phyloP scores from a whole-genome alignment of 2,797 vertebrate species.

The Gouania willdenowi region DNA sequence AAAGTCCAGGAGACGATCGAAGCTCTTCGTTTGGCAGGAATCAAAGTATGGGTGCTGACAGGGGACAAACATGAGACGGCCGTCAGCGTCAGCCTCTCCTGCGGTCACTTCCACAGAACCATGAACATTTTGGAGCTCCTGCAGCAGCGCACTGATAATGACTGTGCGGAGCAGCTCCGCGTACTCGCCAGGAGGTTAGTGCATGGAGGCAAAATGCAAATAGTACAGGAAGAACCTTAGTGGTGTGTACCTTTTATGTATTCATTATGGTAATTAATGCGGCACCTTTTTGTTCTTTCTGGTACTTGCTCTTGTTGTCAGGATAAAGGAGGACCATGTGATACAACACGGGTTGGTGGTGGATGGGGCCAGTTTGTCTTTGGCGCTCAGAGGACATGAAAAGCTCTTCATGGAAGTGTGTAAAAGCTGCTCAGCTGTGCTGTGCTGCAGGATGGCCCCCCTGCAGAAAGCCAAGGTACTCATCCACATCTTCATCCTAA shows the following conservation, averaged over 20 bases:
- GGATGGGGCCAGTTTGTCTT: slow-evolving; percentile 92
- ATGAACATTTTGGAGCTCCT: slow-evolving; percentile 96
- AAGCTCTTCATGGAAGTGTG: slow-evolving; percentile 98
- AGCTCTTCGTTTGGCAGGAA: slow-evolving; percentile 89
- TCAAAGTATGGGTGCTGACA: slow-evolving; percentile 97
- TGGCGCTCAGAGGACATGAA: slow-evolving; percentile 93
- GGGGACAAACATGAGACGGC: slow-evolving; percentile 97
- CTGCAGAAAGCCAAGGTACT: slow-evolving; percentile 96
- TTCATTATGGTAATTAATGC: neutral
- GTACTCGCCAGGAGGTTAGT: slow-evolving; percentile 84
- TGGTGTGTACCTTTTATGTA: neutral
- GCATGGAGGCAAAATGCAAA: neutral
- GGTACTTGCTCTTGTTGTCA: slow-evolving; percentile 31
- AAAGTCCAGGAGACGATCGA: slow-evolving; percentile 97
- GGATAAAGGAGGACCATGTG: slow-evolving; percentile 94
- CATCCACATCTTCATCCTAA: no score
- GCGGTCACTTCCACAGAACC: slow-evolving; percentile 93
- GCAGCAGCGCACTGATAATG: slow-evolving; percentile 87
- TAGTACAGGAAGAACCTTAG: no score
- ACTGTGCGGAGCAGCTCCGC: slow-evolving; percentile 89
- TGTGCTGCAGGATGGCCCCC: slow-evolving; percentile 97
- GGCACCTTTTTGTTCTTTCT: neutral
- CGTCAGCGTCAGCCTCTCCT: slow-evolving; percentile 93
- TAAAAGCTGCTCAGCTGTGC: slow-evolving; percentile 91
- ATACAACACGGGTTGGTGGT: slow-evolving; percentile 96